Conservation (phyloP, 2,888 invertebrate species). For the Drosophila subquinaria region DNA sequence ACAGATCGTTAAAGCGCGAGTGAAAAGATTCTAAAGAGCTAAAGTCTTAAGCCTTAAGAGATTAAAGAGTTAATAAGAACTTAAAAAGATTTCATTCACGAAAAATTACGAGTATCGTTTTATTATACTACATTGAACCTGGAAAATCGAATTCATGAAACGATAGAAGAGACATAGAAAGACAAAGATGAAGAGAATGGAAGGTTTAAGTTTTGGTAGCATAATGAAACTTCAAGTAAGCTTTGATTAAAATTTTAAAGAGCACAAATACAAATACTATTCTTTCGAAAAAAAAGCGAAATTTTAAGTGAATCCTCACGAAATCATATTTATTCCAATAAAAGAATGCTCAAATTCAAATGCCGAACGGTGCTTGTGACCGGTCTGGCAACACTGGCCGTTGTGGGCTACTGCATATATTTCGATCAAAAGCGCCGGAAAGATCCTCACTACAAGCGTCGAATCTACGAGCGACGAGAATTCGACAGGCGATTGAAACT, state of each 20-base stretch:
- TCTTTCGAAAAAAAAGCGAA: background rate
- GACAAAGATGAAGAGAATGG: background rate
- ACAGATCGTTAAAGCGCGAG: background rate
- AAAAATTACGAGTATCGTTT: background rate
- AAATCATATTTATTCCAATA: background rate
- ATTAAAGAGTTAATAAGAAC: no score
- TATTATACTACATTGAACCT: no score
- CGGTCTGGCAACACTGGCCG: constrained; percentile 22
- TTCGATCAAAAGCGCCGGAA: constrained; percentile 32
- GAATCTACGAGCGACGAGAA: constrained; percentile 17
- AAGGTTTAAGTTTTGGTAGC: no score
- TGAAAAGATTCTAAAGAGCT: background rate
- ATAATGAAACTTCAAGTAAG: background rate
- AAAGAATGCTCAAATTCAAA: constrained; percentile 8
- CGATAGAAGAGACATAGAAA: background rate
- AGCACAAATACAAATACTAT: background rate
- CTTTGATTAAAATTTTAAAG: background rate
- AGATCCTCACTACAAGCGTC: constrained; percentile 25
- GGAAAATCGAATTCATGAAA: no score
- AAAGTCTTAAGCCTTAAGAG: no score
- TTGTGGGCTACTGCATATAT: constrained; percentile 39
- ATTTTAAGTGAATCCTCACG: constrained; percentile 13
- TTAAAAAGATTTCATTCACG: no score
- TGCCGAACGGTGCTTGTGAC: background rate
- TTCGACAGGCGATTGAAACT: background rate